Evolutionary conservation across 2,797 vertebrate genomes (phyloP).

Genomic region (Micromesistius poutassou): DNA sequence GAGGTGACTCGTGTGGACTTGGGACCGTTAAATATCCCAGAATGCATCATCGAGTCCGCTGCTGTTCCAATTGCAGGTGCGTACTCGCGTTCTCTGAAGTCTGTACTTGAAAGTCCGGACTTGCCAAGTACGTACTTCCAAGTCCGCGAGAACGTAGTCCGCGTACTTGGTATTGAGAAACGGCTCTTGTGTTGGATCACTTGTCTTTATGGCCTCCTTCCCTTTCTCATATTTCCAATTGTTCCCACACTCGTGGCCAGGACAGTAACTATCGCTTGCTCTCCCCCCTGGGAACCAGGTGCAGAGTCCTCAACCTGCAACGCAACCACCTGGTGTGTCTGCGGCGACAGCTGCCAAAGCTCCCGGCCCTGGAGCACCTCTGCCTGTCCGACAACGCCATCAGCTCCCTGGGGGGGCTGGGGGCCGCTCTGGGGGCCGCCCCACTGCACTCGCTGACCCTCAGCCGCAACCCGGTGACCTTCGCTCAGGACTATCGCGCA

Average conservation of each 20-base stretch:
- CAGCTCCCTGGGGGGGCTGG: conserved; percentile 76
- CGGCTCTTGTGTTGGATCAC: background rate
- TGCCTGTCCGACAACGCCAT: conserved; percentile 90
- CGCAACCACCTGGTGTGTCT: conserved; percentile 87
- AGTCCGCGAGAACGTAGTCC: no score
- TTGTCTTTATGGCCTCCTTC: no score
- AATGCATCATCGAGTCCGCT: no score
- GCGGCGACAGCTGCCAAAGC: conserved; percentile 86
- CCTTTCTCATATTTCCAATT: background rate
- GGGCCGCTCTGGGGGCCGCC: conserved; percentile 66
- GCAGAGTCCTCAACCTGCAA: conserved; percentile 88
- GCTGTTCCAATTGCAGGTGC: no score
- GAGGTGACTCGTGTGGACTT: no score
- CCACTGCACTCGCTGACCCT: conserved; percentile 82
- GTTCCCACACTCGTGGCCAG: background rate
- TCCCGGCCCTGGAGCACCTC: conserved; percentile 86
- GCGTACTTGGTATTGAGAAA: no score
- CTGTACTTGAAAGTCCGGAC: no score
- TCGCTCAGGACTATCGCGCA: conserved; percentile 84
- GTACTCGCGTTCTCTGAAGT: no score
- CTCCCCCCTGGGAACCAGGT: conserved; percentile 67
- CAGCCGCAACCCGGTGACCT: conserved; percentile 87
- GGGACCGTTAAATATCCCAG: no score
- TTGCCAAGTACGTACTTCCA: no score
- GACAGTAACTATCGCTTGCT: conserved; percentile 26